Evolutionary conservation across 2,113 vertebrate species (phyloP).

Genomic region (Sapayoa aenigma): DNA sequence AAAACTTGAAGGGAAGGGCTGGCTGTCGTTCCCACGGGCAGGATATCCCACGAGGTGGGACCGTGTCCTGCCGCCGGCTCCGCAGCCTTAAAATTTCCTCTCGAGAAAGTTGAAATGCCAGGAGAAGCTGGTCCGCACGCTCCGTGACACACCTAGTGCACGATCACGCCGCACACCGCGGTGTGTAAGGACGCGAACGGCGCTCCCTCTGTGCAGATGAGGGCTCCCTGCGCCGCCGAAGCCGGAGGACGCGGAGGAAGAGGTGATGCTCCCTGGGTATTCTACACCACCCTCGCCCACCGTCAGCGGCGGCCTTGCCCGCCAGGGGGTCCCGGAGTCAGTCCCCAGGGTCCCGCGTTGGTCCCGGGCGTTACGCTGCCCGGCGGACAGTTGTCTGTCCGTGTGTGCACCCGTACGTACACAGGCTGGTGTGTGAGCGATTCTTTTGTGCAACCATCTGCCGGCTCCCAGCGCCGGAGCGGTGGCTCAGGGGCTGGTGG

Average conservation of each 20-base stretch:
- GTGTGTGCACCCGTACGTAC: neutral
- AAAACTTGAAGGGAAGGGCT: neutral
- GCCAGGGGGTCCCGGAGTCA: neutral
- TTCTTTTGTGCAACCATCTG: neutral
- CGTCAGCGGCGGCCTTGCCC: neutral
- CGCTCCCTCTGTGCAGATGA: neutral
- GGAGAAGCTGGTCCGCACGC: neutral
- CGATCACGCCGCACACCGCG: neutral
- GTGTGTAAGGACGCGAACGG: neutral
- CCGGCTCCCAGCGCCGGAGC: neutral
- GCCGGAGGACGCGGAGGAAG: neutral
- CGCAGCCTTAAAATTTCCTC: neutral
- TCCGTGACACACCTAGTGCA: neutral
- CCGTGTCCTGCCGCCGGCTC: neutral
- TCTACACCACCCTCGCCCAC: neutral
- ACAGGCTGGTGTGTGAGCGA: neutral
- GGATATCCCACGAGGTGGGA: neutral
- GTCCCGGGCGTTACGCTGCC: neutral
- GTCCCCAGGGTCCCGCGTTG: neutral
- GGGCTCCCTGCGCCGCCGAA: neutral
- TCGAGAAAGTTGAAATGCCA: neutral
- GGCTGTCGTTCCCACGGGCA: neutral
- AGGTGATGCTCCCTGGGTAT: neutral
- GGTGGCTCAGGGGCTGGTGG: rapidly evolving
- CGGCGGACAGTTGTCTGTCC: neutral